Evolutionary conservation across 1,140 invertebrate species (phyloP), one percentile per base, ranked within the genome.

Genomic region (Microplitis demolitor): DNA sequence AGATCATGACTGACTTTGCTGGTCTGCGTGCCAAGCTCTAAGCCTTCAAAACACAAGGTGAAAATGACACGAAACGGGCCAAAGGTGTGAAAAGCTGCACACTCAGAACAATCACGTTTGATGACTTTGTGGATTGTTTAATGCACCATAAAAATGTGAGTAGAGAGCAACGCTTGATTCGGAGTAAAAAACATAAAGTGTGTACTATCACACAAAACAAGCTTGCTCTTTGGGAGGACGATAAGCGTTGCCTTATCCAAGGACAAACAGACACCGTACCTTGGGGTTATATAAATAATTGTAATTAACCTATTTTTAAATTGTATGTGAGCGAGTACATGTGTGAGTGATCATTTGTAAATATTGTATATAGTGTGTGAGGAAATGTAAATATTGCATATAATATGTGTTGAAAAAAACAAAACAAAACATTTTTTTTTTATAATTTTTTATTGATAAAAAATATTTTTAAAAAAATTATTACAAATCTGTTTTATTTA

Each of bases 121-220:
- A 71, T 35, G 70, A 68, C 66, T 74, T 69, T 61, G 75, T 66
- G 51, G 8, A 72, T 11, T 75, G 58, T 72, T 69, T 71, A 11
- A 33, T 54, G 8, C n/a, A 60, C 16, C 14, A 58, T 58, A 5
- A 34, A 54, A 35, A 54, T 34, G 5, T 56, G 3, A 56, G 8
- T 16, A 13, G 5, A 16, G 4, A 35, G 3, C 35, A 64, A 64
- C 9, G 45, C 50, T 62, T 62, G 8, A 62, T 70, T 33, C 58
- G 13, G n/a, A 54, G 50, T 54, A 71, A 64, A 14, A 56, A 56
- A 13, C 61, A 63, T 54, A 50, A 54, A 35, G 69, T 71, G 16
- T 64, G 67, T 64, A 69, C 74, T 13, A 34, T 68, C 3, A 4
- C 34, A 34, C 24, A 24, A 2, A 24, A 24, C 2, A 24, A 24